Base-by-base conservation (phyloP, 2,797 vertebrate species). In the Pseudochaenichthys georgianus region DNA sequence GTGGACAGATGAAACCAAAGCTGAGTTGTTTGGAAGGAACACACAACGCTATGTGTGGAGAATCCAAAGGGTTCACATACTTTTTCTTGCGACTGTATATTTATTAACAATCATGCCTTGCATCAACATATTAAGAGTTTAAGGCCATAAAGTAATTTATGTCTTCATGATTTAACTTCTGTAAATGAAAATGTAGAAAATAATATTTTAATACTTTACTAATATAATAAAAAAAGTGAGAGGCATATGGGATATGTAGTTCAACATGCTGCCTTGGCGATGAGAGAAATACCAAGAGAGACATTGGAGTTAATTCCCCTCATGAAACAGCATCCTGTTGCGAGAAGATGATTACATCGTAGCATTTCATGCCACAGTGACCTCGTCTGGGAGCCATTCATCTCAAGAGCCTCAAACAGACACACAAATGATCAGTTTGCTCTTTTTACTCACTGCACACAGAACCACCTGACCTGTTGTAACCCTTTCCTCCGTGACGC, bases 331-430 rank as follows among this genome's bases (percentile, higher is more conserved):
- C 66, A 72, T 86, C 73, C 83, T 79, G 75, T 82, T 86, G 85
- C 34, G 64, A 82, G 72, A 73, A 78, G 83, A 90, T 81, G 84
- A 92, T 89, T 91, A 84, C 83, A 88, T 86, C 78, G 74, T 73
- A 74, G 79, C 61, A 74, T 88, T 88, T 90, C 88, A 87, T 70
- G 74, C 80, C 81, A 92, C 81, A 84, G 78, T 86, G 82, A 74
- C 64, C 73, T 84, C 66, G 61, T 81, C 83, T 78, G 76, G 60
- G 81, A 62, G 53, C 52, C 63, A 89, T 87, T 91, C 81, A 89
- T 90, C 85, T 86, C 77, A 43, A 73, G 72, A 89, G 84, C 75
- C 72, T 77, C 77, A 75, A 70, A 86, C 66, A 81, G 38, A 66
- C 60, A 58, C 78, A 87, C 88, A 78, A 82, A 83, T 80, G 80